These are phyloP conservation scores for Podarcis muralis DNA, from an alignment of 2,113 vertebrate genomes.

Conservation along the genomic window DNA sequence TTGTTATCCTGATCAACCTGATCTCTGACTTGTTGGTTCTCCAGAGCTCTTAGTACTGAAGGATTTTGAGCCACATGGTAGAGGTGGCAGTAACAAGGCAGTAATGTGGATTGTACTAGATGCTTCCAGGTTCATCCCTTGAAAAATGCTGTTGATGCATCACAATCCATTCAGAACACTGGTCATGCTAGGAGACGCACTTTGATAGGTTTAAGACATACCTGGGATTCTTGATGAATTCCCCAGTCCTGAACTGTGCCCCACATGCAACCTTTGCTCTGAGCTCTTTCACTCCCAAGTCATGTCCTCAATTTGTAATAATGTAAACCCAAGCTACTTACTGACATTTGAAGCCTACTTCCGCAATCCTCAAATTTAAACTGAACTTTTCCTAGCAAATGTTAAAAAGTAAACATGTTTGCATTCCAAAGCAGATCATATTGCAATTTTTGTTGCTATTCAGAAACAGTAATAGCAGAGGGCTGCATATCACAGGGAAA, in stretches of 20 bases:
- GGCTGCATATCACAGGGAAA: conserved; percentile 31
- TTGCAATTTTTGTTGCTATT: conserved; percentile 13
- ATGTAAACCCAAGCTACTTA: conserved; percentile 54
- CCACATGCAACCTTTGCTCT: neutral
- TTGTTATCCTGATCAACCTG: neutral
- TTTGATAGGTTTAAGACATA: neutral
- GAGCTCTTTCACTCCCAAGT: conserved; percentile 49
- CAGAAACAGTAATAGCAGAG: neutral
- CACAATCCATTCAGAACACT: neutral
- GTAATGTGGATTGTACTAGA: neutral
- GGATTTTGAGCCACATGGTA: neutral
- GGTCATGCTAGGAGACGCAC: neutral
- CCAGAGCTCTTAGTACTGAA: neutral
- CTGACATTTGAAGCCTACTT: conserved; percentile 47
- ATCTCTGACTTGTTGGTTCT: too few relatives aligned
- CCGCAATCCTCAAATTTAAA: conserved; percentile 50
- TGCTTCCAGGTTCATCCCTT: neutral
- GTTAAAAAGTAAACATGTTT: conserved; percentile 40
- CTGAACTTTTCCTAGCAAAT: conserved; percentile 45
- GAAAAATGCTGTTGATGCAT: neutral
- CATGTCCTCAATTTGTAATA: conserved; percentile 44
- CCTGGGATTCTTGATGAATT: neutral
- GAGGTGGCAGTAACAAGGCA: neutral
- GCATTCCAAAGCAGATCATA: conserved; percentile 37
- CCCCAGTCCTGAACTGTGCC: neutral